phyloP scores from a whole-genome alignment of 2,888 invertebrate species.

The Plagodis pulveraria region DNA sequence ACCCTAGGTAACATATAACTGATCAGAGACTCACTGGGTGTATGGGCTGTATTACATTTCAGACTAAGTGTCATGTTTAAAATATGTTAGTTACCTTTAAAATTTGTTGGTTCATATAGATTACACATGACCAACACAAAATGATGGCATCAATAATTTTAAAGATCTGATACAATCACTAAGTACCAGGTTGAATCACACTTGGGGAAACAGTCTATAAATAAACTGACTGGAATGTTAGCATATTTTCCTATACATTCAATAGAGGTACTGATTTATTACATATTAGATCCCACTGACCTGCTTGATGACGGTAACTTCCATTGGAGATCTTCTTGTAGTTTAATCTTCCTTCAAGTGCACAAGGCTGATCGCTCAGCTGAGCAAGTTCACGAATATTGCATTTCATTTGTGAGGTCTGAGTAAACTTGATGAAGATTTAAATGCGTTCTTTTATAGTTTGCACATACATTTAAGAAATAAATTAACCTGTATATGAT shows the following conservation, averaged over 20 bases:
- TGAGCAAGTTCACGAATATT: conserved; percentile 88
- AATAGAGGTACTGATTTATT: too few species aligned
- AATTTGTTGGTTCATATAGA: too few species aligned
- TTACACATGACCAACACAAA: too few species aligned
- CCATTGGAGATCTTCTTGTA: conserved; percentile 87
- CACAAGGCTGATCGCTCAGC: conserved; percentile 85
- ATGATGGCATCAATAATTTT: too few species aligned
- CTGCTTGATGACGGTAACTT: conserved; percentile 80
- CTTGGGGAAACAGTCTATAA: conserved; percentile 27
- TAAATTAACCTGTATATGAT: too few species aligned
- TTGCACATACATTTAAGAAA: too few species aligned
- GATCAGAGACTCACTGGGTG: too few species aligned
- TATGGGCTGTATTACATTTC: too few species aligned
- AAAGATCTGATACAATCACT: not conserved
- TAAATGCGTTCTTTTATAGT: too few species aligned
- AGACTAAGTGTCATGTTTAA: too few species aligned
- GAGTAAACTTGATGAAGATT: conserved; percentile 1
- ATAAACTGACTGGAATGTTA: conserved; percentile 27
- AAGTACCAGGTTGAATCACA: conserved; percentile 22
- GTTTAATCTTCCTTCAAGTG: conserved; percentile 89
- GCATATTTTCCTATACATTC: not conserved
- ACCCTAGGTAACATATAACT: too few species aligned
- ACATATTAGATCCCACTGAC: conserved; percentile 46
- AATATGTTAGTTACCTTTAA: too few species aligned
- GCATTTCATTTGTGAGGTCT: conserved; percentile 86